Base-by-base conservation (phyloP, 2,797 vertebrate genomes). In the Naso thynnoides region DNA sequence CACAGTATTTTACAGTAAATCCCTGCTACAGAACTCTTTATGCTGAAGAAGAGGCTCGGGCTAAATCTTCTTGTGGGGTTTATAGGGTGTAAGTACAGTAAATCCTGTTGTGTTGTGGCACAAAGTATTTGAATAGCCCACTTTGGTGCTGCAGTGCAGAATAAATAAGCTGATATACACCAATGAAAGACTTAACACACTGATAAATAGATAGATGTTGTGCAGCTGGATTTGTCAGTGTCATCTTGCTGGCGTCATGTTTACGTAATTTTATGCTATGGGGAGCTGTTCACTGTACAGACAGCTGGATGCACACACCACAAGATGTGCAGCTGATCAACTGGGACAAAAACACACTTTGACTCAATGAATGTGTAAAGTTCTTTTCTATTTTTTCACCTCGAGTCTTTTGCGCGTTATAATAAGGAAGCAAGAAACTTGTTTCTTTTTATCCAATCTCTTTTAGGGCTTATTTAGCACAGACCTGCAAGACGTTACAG, bases 161-260 rank as follows among this genome's bases (percentile, higher is more conserved):
- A 38, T 47, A 48, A 68, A 56, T 39, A 48, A 39, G n/a, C 49
- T 27, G 53, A 57, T 48, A 19, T 36, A 19, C 15, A 55, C 39
- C 19, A 53, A 41, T 64, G 36, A 29, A 63, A 53, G 14, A 18
- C 21, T 24, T 36, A 31, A 31, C 27, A 65, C 5, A 23, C n/a
- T 16, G 31, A 33, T 33, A 33, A 9, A n/a, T n/a, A n/a, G 24
- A 52, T 38, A 19, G 21, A 19, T 8, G 3, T 11, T 29, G 26
- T 36, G 55, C 55, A 29, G 19, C 36, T 55, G n/a, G 16, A 27
- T 39, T 50, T 61, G 59, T 61, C 47, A 63, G 36, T 52, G 48
- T 42, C 19, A 18, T 65, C 27, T 54, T 44, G 50, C 31, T 64
- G 48, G 19, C 19, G 16, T 21, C 24, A 29, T 33, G 10, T 66